These are phyloP conservation scores for Mugil cephalus DNA, from an alignment of 2,113 vertebrate genomes.

Conservation along the genomic window DNA sequence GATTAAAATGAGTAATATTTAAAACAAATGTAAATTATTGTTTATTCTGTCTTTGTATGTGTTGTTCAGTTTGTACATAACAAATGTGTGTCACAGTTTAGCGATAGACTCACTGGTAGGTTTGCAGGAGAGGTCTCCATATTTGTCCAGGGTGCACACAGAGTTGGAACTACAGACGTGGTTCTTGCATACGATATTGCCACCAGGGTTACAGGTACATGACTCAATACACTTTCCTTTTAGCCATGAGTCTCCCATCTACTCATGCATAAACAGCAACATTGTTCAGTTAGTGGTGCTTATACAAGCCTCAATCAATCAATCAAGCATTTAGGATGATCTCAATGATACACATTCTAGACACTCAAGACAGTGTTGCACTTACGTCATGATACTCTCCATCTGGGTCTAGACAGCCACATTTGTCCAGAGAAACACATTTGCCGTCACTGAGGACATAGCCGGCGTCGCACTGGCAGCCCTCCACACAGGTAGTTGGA, in stretches of 20 bases:
- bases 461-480: conserved; percentile 84
- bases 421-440: conserved; percentile 81
- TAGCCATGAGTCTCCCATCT: conserved; percentile 87
- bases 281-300: no score
- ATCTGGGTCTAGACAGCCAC: conserved; percentile 80
- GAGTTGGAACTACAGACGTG: conserved; percentile 79
- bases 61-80: no score
- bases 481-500: conserved; percentile 82
- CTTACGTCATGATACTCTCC: conserved; percentile 85
- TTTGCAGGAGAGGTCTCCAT: conserved; percentile 79
- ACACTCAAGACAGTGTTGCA: background rate
- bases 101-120: conserved; percentile 79
- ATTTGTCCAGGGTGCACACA: conserved; percentile 75
- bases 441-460: conserved; percentile 82
- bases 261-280: conserved; percentile 12
- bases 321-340: background rate
- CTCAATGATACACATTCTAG: background rate
- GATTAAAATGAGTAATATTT: background rate
- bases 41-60: no score
- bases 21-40: background rate
- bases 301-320: no score
- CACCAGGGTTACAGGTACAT: conserved; percentile 80
- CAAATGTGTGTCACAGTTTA: no score
- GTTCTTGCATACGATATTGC: conserved; percentile 68
- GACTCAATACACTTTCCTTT: conserved; percentile 71